Conservation (phyloP, 2,113 vertebrate genomes). For the Brachirus orientalis region DNA sequence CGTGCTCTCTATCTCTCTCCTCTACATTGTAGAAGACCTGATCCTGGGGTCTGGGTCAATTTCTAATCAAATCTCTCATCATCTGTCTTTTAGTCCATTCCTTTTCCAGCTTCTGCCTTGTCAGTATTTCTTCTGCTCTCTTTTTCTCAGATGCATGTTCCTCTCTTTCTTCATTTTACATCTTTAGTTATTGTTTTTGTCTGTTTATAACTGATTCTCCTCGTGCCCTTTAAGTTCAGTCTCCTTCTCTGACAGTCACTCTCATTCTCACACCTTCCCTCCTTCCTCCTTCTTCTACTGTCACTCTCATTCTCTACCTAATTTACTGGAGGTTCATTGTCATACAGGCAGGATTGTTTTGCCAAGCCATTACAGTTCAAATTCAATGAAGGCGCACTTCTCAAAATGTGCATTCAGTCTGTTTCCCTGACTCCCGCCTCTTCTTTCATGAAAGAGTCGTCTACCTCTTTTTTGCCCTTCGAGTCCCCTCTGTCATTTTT, state of each 20-base stretch:
- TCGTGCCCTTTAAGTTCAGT: conserved; percentile 44
- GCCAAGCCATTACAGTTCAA: conserved; percentile 79
- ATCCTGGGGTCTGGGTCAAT: conserved; percentile 53
- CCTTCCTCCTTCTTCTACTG: conserved; percentile 29
- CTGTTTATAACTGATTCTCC: conserved; percentile 55
- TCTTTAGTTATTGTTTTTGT: conserved; percentile 56
- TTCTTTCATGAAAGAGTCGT: conserved; percentile 35
- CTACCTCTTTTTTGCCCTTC: conserved; percentile 51
- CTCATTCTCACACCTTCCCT: conserved; percentile 14
- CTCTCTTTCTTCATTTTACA: conserved; percentile 52
- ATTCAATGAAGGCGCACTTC: conserved; percentile 74
- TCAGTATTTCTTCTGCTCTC: conserved; percentile 52
- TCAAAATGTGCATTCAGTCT: conserved; percentile 71
- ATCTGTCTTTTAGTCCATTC: conserved; percentile 54
- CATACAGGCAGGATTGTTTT: conserved; percentile 74
- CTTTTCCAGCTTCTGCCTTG: conserved; percentile 62
- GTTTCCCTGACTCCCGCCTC: conserved; percentile 24
- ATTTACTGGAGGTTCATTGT: conserved; percentile 79
- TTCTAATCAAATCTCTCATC: conserved; percentile 54
- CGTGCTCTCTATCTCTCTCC: conserved; percentile 23
- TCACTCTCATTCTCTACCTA: conserved; percentile 63
- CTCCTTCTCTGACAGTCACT: conserved; percentile 41
- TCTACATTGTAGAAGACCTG: conserved; percentile 37
- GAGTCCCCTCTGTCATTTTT: conserved; percentile 36
- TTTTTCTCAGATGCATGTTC: conserved; percentile 37